Conservation (phyloP, 92 coral and sea anemone genomes). For the Epizoanthus scotinus region DNA sequence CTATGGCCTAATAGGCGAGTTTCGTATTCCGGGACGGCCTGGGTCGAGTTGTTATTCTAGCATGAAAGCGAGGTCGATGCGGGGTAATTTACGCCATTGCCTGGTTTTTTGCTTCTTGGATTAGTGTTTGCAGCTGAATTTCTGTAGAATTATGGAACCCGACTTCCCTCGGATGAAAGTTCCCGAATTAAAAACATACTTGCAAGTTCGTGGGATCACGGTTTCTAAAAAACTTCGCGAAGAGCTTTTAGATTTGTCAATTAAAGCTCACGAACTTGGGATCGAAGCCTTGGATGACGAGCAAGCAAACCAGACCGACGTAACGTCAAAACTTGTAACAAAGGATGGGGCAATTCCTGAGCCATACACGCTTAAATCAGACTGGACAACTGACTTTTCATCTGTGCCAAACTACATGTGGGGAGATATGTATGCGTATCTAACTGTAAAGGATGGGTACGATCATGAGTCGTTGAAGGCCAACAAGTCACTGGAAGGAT, state of each 20-base stretch:
- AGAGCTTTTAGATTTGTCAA: slow-evolving; percentile 31
- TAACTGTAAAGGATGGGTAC: slow-evolving; percentile 33
- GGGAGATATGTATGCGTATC: slow-evolving; percentile 38
- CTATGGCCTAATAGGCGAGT: not conserved
- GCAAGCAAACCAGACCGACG: slow-evolving; percentile 14
- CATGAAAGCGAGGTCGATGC: slow-evolving; percentile 44
- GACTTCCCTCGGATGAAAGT: slow-evolving; percentile 1
- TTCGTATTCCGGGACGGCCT: slow-evolving; percentile 16
- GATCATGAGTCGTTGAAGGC: slow-evolving; percentile 43
- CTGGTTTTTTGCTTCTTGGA: not conserved
- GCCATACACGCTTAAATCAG: slow-evolving; percentile 32
- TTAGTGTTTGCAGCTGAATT: too few species aligned
- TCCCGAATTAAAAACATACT: slow-evolving; percentile 1
- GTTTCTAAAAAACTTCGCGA: slow-evolving; percentile 40
- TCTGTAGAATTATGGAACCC: not conserved
- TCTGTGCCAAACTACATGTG: slow-evolving; percentile 34
- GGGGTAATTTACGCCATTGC: slow-evolving; percentile 32
- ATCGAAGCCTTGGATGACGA: slow-evolving; percentile 23
- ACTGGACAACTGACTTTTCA: slow-evolving; percentile 50
- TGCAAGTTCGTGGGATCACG: slow-evolving; percentile 44
- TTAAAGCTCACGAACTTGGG: slow-evolving; percentile 39
- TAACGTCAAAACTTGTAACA: slow-evolving; percentile 35
- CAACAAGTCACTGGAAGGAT: slow-evolving; percentile 46
- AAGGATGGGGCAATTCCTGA: slow-evolving; percentile 30
- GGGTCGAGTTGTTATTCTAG: slow-evolving; percentile 31